Evolutionary conservation across 1,140 invertebrate species (phyloP).

Genomic region (Aplysia californica): DNA sequence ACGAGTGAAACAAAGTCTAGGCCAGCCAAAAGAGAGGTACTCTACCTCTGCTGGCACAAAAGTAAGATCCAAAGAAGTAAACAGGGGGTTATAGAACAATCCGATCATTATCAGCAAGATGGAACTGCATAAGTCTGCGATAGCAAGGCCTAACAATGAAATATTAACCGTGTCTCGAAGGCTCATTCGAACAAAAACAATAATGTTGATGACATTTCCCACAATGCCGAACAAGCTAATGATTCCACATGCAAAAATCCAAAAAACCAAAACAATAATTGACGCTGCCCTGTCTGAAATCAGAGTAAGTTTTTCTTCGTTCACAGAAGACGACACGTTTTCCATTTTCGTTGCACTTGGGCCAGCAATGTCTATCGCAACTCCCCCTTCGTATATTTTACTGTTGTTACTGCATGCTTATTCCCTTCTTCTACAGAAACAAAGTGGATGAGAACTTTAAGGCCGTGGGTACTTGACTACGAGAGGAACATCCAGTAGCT

Average conservation of each 20-base stretch:
- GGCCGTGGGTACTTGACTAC: no score
- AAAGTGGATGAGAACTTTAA: no score
- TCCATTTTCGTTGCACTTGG: no score
- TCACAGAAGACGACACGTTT: no score
- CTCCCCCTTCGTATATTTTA: no score
- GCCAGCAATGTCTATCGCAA: no score
- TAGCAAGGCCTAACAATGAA: not conserved
- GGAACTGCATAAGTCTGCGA: not conserved
- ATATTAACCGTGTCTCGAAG: not conserved
- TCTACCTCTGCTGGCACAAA: constrained; percentile 2
- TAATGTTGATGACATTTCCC: constrained; percentile 7
- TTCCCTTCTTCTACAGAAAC: no score
- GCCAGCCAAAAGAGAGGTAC: not conserved
- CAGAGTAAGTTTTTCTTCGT: no score
- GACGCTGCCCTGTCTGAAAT: no score
- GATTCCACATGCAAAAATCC: not conserved
- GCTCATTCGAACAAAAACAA: not conserved
- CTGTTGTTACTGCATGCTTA: no score
- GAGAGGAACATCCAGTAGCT: no score
- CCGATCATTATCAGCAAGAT: not conserved
- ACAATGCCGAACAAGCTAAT: not conserved
- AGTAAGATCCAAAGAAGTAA: not conserved
- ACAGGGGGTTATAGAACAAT: constrained; percentile 6
- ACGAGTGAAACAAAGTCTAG: not conserved
- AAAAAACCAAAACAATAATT: no score